These are phyloP conservation scores for Anas acuta DNA, from an alignment of 2,797 vertebrate genomes.

Conservation along the genomic window DNA sequence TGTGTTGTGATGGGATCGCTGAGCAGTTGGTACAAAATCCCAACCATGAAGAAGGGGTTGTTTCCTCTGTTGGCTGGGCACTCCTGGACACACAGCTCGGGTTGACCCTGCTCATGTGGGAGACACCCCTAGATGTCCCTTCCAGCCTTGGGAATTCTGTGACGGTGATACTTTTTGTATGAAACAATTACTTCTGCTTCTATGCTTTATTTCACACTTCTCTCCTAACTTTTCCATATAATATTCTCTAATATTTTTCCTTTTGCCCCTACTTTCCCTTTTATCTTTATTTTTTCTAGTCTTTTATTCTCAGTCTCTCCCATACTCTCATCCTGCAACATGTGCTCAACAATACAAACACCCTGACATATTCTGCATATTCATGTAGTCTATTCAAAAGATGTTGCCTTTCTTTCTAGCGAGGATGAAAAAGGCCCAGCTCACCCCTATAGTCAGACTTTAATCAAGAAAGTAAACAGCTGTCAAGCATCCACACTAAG, in stretches of 20 bases:
- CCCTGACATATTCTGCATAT: background rate
- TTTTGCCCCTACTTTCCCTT: background rate
- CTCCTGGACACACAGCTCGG: background rate
- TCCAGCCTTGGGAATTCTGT: background rate
- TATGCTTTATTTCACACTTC: background rate
- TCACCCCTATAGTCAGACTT: background rate
- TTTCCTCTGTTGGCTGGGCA: background rate
- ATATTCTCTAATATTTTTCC: background rate
- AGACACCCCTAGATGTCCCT: background rate
- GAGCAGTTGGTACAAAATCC: background rate
- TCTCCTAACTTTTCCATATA: background rate
- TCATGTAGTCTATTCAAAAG: background rate
- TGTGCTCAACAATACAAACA: background rate
- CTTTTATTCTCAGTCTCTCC: background rate
- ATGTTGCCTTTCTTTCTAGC: background rate
- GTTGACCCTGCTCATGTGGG: background rate
- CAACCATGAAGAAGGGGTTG: background rate
- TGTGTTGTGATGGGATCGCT: background rate
- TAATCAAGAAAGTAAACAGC: background rate
- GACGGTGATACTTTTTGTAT: background rate
- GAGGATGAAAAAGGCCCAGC: background rate
- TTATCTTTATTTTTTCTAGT: background rate
- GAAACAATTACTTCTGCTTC: background rate
- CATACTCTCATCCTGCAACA: background rate
- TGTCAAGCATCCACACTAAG: background rate